Evolutionary conservation across 2,888 invertebrate species (phyloP), one percentile per base, ranked within the genome.

Genomic region (Halocaridina rubra): DNA sequence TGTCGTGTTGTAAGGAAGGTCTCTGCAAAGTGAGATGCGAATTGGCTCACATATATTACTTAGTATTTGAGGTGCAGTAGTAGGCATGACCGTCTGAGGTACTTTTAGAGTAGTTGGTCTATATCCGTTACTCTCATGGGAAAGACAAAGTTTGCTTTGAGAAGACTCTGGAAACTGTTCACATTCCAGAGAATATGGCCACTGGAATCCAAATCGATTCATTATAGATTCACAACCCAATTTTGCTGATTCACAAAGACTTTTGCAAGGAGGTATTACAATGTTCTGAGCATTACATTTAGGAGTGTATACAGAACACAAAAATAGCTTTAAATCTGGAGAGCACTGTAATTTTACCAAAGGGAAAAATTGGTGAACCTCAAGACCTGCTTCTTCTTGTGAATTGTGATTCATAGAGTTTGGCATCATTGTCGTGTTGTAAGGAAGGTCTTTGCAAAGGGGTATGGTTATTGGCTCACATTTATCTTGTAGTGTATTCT

Each of bases 281-380:
- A 95, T 95, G 91, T 97, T 97, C 89, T 96, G 95, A 90, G 99
- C 93, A 1, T 84, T 88, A 91, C 99, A 99, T 89, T 99, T 98
- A 3, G 99, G 99, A 7, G 97, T 96, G 93, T 99, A 99, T 93
- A 99, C 96, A 69, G 98, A 97, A 92, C 99, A 99, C 69, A 99
- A 93, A 93, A 99, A 99, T 92, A 99, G 98, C 91, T 96, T 96
- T 72, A 99, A 93, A 91, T 99, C 98, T 0, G 96, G 94, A 0
- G 98, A 98, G 91, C 99, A 99, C 90, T 97, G 96, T 90, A 99
- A 98, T 92, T 98, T 97, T 3, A 99, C 98, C 81, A 99, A 93
- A 0, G 99, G 99, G 96, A 97, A 99, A 92, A 98, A 99, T 91
- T 99, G 98, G 91, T 99, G 98, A 59, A 97, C 98, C 91, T 97